Evolutionary conservation across 1,140 invertebrate genomes (phyloP), one percentile per base, ranked within the genome.

Genomic region (Bombus ignitus): DNA sequence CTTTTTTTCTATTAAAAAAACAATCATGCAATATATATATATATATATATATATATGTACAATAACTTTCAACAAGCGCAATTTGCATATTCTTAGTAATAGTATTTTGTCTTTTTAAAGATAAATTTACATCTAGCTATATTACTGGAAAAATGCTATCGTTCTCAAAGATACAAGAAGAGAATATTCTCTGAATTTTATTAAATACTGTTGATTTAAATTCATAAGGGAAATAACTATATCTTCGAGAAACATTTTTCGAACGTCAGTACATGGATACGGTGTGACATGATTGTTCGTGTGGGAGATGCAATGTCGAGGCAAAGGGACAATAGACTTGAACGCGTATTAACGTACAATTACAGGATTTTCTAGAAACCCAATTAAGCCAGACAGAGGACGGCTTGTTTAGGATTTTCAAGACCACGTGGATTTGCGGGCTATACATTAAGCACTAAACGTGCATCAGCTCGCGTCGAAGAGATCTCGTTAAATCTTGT

Each of bases 351-450:
- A 72, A 44, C n/a, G 53, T 75, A 86, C 59, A 59, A 68, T 73
- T 73, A 62, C 28, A 42, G 59, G 78, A 81, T 86, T 86, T 86
- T 86, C 78, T 81, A 44, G 57, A 22, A 86, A 53, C 25, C 84
- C 78, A 81, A 86, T 86, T 81, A 86, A 81, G 44, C 79, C 71
- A n/a, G 59, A 80, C n/a, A 85, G 79, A 80, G 79, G 44, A 22
- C 71, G 25, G 79, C 79, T 86, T 86, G 79, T 81, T 86, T 68
- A 81, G 72, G 79, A 86, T 86, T 81, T 86, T 75, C 84, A 74
- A 37, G 70, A 68, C 70, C 71, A 75, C 72, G 44, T 73, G 79
- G 72, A 86, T 86, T 81, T 86, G 62, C 57, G 57, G 15, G 39
- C 44, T 74, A 39, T 57, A 75, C 70, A 81, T 70, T 75, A 86